Percentiles rank a stretch among this genome's conserved stretches.
Conservation (phyloP, 2,888 invertebrate genomes). For the Plagiodera versicolora region DNA sequence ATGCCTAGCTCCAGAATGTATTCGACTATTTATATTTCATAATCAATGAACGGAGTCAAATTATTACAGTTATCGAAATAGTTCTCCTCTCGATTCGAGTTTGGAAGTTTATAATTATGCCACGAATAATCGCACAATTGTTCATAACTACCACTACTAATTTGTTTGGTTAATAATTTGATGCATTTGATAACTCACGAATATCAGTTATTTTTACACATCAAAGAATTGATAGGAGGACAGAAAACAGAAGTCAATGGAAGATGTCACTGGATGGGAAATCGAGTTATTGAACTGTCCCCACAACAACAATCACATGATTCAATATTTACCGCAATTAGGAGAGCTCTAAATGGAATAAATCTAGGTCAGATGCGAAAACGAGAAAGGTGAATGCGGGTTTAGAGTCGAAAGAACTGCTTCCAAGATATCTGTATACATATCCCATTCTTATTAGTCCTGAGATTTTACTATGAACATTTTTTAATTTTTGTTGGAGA, state of each 20-base stretch:
- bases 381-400: background rate
- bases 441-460: no score
- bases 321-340: constrained; percentile 41
- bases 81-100: no score
- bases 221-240: constrained; percentile 33
- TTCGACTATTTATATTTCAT: no score
- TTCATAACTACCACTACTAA: no score
- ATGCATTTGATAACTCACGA: constrained; percentile 16
- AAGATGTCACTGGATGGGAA: constrained; percentile 37
- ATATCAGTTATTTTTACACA: constrained; percentile 35
- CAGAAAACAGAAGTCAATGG: constrained; percentile 38
- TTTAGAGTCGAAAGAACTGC: background rate
- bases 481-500: no score
- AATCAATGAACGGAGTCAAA: no score
- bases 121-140: no score
- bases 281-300: constrained; percentile 37
- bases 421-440: background rate
- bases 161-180: background rate
- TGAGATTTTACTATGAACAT: no score
- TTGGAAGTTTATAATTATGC: no score
- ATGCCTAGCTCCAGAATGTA: no score
- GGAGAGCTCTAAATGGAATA: constrained; percentile 24
- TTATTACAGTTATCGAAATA: no score
- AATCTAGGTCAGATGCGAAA: constrained; percentile 32
- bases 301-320: constrained; percentile 40